phyloP scores from a whole-genome alignment of 1,140 invertebrate species.

The Lineus longissimus region DNA sequence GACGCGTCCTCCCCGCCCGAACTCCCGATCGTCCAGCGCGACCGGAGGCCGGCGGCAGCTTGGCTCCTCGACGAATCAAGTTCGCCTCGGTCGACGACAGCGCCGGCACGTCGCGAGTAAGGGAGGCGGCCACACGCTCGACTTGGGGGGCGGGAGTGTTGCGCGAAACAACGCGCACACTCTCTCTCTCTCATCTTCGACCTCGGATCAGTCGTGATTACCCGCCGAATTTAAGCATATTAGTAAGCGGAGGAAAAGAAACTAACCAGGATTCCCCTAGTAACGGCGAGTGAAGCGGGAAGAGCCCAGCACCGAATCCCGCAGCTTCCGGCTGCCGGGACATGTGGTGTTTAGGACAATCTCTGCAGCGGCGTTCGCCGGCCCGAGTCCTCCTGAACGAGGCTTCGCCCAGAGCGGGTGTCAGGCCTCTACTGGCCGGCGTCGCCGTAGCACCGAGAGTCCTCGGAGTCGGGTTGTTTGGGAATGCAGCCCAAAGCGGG shows the following conservation, averaged over 20 bases:
- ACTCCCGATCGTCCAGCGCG: too few relatives aligned
- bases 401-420: constrained; percentile 69
- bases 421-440: constrained; percentile 63
- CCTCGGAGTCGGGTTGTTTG: constrained; percentile 79
- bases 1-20: too few relatives aligned
- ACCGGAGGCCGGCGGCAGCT: too few relatives aligned
- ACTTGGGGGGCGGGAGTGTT: too few relatives aligned
- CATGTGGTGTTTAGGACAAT: constrained; percentile 66
- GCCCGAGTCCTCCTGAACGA: constrained; percentile 64
- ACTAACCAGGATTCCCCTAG: constrained; percentile 83
- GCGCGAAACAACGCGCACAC: too few relatives aligned
- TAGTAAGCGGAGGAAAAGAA: constrained; percentile 88
- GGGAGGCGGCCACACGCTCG: too few relatives aligned
- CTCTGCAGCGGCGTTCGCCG: constrained; percentile 15
- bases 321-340: constrained; percentile 53
- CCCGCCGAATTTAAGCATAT: constrained; percentile 85
- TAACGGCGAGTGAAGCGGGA: constrained; percentile 82
- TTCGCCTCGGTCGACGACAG: too few relatives aligned
- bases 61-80: too few relatives aligned
- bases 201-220: constrained; percentile 69
- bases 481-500: constrained; percentile 77
- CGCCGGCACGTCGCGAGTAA: too few relatives aligned
- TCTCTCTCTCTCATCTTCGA: constrained; percentile 51
- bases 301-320: constrained; percentile 67
- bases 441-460: constrained; percentile 55